Evolutionary conservation across 2,888 invertebrate genomes (phyloP).

Genomic region (Hypomecis punctinalis): DNA sequence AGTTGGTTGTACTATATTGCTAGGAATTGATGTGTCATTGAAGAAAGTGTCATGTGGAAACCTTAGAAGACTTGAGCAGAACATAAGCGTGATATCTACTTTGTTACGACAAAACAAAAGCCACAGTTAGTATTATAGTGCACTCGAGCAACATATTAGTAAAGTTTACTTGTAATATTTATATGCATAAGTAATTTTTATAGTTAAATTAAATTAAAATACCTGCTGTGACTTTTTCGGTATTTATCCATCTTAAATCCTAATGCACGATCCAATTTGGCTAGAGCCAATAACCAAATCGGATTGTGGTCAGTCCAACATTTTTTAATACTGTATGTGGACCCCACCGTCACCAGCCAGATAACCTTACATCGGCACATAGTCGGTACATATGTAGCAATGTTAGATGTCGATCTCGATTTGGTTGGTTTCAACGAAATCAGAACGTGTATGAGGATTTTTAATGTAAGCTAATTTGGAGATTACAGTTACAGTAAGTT

Average conservation of each 20-base stretch:
- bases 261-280: too few relatives aligned
- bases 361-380: too few relatives aligned
- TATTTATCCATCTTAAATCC: neutral
- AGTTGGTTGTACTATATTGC: neutral
- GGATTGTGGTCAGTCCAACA: too few relatives aligned
- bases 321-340: too few relatives aligned
- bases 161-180: neutral
- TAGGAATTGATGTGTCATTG: neutral
- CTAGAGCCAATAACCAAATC: too few relatives aligned
- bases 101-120: constrained; percentile 34
- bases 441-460: too few relatives aligned
- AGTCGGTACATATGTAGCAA: too few relatives aligned
- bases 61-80: constrained; percentile 45
- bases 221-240: constrained; percentile 26
- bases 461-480: constrained; percentile 47
- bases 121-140: constrained; percentile 18
- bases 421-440: neutral
- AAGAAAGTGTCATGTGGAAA: constrained; percentile 27
- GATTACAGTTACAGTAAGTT: constrained; percentile 60
- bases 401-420: too few relatives aligned
- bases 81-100: constrained; percentile 47
- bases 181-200: neutral
- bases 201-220: neutral
- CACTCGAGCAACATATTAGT: neutral
- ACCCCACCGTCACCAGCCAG: too few relatives aligned